These are phyloP conservation scores for Anthonomus grandis DNA, from an alignment of 1,140 invertebrate genomes.

Conservation along the genomic window DNA sequence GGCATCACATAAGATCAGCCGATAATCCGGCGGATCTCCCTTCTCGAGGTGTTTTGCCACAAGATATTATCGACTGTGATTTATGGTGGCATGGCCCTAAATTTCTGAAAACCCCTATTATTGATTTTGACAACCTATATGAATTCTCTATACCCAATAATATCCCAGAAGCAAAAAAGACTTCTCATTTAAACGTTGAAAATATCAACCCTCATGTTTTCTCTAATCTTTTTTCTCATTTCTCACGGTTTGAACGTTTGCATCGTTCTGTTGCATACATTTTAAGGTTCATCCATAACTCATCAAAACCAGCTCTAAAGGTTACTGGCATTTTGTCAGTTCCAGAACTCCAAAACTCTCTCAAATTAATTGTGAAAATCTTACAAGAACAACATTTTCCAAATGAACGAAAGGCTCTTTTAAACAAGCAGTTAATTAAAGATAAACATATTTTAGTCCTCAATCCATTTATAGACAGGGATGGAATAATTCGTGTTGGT, in stretches of 20 bases:
- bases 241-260: not conserved
- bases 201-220: too few relatives aligned
- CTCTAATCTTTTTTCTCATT: not conserved
- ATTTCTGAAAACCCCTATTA: slow-evolving; percentile 14
- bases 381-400: not conserved
- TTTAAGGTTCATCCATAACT: slow-evolving; percentile 3
- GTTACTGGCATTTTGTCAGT: not conserved
- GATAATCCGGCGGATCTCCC: slow-evolving; percentile 41
- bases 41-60: slow-evolving; percentile 30
- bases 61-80: slow-evolving; percentile 24
- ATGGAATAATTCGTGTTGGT: slow-evolving; percentile 33
- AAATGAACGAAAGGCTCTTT: slow-evolving; percentile 4
- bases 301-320: not conserved
- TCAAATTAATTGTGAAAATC: not conserved
- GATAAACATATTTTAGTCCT: slow-evolving; percentile 7
- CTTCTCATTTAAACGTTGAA: too few relatives aligned
- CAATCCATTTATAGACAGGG: slow-evolving; percentile 24
- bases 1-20: slow-evolving; percentile 28
- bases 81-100: slow-evolving; percentile 37
- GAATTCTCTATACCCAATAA: not conserved
- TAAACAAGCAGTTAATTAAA: not conserved
- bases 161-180: not conserved
- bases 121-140: not conserved
- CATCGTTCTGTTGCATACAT: not conserved
- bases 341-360: slow-evolving; percentile 6